Evolutionary conservation across 2,113 vertebrate species (phyloP).

Genomic region (Nematolebias whitei): DNA sequence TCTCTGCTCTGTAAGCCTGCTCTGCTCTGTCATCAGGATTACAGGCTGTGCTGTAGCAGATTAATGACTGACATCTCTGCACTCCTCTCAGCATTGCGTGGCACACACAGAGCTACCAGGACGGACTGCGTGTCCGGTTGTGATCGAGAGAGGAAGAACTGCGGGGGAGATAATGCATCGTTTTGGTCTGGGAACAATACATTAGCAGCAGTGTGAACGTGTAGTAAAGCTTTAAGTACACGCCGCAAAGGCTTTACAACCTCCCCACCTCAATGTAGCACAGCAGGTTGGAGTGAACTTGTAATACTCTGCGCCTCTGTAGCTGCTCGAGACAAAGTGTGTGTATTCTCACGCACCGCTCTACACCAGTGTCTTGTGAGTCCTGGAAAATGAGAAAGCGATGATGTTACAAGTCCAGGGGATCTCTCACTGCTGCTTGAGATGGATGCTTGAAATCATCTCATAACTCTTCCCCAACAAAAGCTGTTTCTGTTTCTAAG

Average conservation of each 20-base stretch:
- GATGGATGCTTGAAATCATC: slow-evolving; percentile 16
- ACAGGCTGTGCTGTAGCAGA: slow-evolving; percentile 74
- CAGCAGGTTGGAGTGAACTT: slow-evolving; percentile 35
- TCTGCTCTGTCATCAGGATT: slow-evolving; percentile 77
- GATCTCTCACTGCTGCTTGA: slow-evolving; percentile 15
- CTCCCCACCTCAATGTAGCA: slow-evolving; percentile 47
- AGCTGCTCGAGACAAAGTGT: slow-evolving; percentile 13
- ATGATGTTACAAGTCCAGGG: slow-evolving; percentile 8
- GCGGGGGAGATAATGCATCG: slow-evolving; percentile 65
- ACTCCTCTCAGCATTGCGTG: slow-evolving; percentile 56
- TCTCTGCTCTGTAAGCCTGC: slow-evolving; percentile 68
- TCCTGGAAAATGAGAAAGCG: slow-evolving; percentile 8
- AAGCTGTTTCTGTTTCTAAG: slow-evolving; percentile 21
- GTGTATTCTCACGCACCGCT: background rate
- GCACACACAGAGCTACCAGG: slow-evolving; percentile 55
- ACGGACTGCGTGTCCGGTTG: slow-evolving; percentile 44
- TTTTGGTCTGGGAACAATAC: slow-evolving; percentile 66
- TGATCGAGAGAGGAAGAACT: slow-evolving; percentile 62
- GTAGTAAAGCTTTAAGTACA: too few species aligned
- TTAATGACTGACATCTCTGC: slow-evolving; percentile 78
- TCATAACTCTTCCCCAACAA: slow-evolving; percentile 11
- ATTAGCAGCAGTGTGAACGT: slow-evolving; percentile 50
- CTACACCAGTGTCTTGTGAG: slow-evolving; percentile 9
- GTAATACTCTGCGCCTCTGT: slow-evolving; percentile 20
- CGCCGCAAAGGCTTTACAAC: slow-evolving; percentile 35